Conservation (phyloP, 1,140 invertebrate genomes). For the Brachionus rotundiformis region DNA sequence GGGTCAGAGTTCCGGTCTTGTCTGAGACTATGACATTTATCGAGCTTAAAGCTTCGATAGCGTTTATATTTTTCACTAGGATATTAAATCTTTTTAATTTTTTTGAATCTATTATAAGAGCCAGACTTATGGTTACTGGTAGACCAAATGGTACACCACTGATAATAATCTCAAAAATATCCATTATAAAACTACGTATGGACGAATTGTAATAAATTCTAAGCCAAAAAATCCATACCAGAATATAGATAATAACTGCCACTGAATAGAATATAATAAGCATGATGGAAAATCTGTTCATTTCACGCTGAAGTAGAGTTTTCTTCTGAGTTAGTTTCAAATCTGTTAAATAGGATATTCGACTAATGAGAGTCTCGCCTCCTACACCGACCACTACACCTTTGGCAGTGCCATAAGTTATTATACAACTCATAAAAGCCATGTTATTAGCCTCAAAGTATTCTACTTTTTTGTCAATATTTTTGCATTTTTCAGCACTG, state of each 20-base stretch:
- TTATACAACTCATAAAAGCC: constrained; percentile 96
- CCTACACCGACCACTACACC: constrained; percentile 96
- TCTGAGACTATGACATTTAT: constrained; percentile 23
- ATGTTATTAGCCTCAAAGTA: constrained; percentile 70
- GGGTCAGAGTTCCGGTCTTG: constrained; percentile 31
- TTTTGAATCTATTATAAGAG: constrained; percentile 76
- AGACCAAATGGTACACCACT: constrained; percentile 97
- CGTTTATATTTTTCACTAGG: constrained; percentile 30
- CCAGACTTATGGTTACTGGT: constrained; percentile 96
- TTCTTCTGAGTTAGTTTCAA: constrained; percentile 70
- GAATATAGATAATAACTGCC: constrained; percentile 71
- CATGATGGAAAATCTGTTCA: constrained; percentile 94
- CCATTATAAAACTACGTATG: constrained; percentile 67
- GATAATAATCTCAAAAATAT: constrained; percentile 99
- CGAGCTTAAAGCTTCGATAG: constrained; percentile 16
- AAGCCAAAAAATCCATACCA: constrained; percentile 91
- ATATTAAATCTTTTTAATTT: constrained; percentile 37
- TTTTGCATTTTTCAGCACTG: constrained; percentile 58
- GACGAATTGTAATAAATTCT: constrained; percentile 57
- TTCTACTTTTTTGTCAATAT: background rate
- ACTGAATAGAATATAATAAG: constrained; percentile 74
- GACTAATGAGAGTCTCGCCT: constrained; percentile 92
- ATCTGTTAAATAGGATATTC: constrained; percentile 95
- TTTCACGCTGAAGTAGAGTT: constrained; percentile 93
- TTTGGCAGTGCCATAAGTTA: constrained; percentile 87